Evolutionary conservation across 35 echinoderm and acorn worm species (phyloP).

Genomic region (Stichopus chloronotus): DNA sequence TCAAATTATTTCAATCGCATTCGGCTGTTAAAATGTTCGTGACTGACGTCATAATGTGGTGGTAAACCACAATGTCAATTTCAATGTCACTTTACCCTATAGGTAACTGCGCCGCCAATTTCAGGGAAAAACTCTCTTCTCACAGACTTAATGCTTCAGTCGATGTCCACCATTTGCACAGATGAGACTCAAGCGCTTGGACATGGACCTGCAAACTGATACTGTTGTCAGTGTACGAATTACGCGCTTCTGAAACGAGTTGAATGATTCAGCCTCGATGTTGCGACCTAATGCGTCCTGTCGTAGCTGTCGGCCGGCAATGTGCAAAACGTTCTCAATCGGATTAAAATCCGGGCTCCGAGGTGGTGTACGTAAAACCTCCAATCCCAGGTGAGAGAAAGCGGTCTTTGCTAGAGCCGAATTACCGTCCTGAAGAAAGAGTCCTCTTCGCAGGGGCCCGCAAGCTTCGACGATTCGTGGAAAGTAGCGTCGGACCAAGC

Average conservation of each 20-base stretch:
- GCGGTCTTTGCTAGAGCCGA: background rate
- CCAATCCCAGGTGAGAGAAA: background rate
- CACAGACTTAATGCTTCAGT: no score
- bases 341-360: slow-evolving; percentile 24
- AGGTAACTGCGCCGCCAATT: no score
- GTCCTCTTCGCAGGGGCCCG: background rate
- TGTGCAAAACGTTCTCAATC: slow-evolving; percentile 23
- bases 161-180: no score
- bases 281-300: background rate
- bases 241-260: background rate
- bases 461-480: slow-evolving; percentile 24
- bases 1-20: no score
- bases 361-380: background rate
- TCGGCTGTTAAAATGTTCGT: no score
- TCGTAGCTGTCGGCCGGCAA: background rate
- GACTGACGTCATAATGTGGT: no score
- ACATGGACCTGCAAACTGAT: no score
- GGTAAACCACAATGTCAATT: no score
- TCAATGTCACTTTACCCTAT: no score
- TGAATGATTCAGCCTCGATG: background rate
- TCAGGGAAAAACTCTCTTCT: no score
- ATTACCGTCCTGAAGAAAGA: background rate
- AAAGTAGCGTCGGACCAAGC: slow-evolving; percentile 42
- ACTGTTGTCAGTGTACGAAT: background rate
- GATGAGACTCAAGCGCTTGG: no score